Base-by-base conservation (phyloP, 1,140 invertebrate species). In the Philopotamus ludificatus region DNA sequence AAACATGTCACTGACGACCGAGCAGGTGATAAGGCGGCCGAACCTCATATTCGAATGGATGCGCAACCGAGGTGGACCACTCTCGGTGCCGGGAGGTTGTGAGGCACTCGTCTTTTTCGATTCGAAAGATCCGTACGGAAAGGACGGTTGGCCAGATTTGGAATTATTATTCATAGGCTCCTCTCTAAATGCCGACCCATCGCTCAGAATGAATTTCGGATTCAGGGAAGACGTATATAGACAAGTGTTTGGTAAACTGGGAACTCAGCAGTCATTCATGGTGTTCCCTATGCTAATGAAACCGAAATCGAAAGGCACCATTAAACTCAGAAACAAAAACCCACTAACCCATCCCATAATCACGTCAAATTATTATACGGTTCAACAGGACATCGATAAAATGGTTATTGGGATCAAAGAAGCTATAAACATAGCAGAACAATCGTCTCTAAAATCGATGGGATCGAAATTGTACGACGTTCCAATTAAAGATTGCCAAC, bases 41-140 rank as follows among this genome's bases (percentile, higher is more conserved):
- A 16, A 60, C 16, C 72, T 67, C 0, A 67, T 89, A 74, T 75
- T 75, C 79, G 63, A 78, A 71, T 81, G 77, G 78, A 77, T 81
- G 76, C 70, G 63, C 62, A 71, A 71, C 10, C 72, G 82, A n/a
- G 83, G 81, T 65, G 78, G 79, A 62, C 90, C 90, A 0, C 72
- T 92, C 15, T 86, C 91, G 0, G 81, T 91, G 2, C 85, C 92
- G 0, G 92, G 92, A 15, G 91, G 89, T 0, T 89, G 88, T 60
- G 93, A 95, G 76, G 90, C 87, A 0, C 73, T 94, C 0, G 84
- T 86, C 1, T 94, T 93, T 71, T 79, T 89, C 67, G 85, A 93
- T 67, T 78, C 89, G 7, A 85, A 89, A 68, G 81, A 88, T 69
- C 84, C 84, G 39, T 75, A 82, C 1, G 81, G 86, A 41, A 74